Base-by-base conservation (phyloP, 2,113 vertebrate species). In the Dryoscopus gambensis region DNA sequence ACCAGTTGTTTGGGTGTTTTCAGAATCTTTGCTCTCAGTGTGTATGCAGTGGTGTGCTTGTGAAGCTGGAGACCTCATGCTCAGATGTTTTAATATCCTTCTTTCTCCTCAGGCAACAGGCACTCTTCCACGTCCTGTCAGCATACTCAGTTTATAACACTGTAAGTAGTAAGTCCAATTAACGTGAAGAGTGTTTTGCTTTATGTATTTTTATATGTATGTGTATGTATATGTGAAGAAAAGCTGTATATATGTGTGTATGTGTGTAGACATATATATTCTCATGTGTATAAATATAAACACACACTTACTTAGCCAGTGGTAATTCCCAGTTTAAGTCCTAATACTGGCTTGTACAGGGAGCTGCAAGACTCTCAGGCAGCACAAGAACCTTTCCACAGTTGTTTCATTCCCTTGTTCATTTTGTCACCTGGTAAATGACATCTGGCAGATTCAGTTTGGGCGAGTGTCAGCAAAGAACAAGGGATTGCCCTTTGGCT, bases 111-210 rank as follows among this genome's bases (percentile, higher is more conserved):
- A 99, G 99, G 97, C 99, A 99, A 87, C 98, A 99, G 95, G 99
- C 98, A 5, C 97, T 99, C 93, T 99, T 99, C 93, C 98, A 99
- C 4, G 98, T 99, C 70, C 97, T 99, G 17, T 98, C 98, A n/a
- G 99, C 99, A 4, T 99, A 99, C 95, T 99, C 99, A 0, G 98
- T 99, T 90, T 99, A 99, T 97, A 99, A 99, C 97, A 98, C 98
- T 70, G 99, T 99, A 94, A 98, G 99, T 98, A 95, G 16, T 56
- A 70, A 91, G 49, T 69, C 52, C 37, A 17, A 57, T 73, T 69
- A 60, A 63, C 49, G 23, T 56, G 50, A 84, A 56, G 8, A 83
- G 8, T 0, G 0, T 78, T 74, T 40, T 69, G 28, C 28, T 80
- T 67, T 55, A 1, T 39, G 5, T 40, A 6, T 71, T 7, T 30